phyloP scores from a whole-genome alignment of 2,888 invertebrate genomes.

The Incurvaria masculella region DNA sequence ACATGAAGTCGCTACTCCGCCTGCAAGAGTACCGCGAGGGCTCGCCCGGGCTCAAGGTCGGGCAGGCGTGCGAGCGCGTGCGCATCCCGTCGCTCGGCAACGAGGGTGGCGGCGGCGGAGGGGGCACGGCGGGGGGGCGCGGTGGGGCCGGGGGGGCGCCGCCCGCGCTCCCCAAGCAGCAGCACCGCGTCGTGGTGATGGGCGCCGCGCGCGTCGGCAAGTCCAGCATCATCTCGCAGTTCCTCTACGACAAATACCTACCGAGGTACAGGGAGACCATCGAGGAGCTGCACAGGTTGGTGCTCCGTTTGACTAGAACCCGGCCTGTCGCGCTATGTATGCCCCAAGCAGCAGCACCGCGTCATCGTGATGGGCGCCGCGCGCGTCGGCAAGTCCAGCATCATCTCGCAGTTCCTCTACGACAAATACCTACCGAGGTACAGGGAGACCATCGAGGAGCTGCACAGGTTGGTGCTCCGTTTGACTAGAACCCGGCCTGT shows the following conservation, averaged over 20 bases:
- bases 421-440: constrained; percentile 54
- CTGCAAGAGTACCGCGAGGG: constrained; percentile 1
- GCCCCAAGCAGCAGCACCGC: constrained; percentile 21
- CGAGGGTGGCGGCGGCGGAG: background rate
- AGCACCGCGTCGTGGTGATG: constrained; percentile 33
- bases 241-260: constrained; percentile 55
- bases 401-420: constrained; percentile 59
- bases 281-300: constrained; percentile 56
- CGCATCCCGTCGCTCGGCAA: constrained; percentile 4
- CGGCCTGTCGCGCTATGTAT: no score
- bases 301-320: no score
- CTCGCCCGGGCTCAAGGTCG: constrained; percentile 2
- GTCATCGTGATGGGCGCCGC: constrained; percentile 42
- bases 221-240: constrained; percentile 58
- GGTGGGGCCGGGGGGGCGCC: background rate
- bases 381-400: constrained; percentile 59
- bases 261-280: constrained; percentile 60
- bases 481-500: no score
- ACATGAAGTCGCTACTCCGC: constrained; percentile 4
- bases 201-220: constrained; percentile 56
- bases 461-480: constrained; percentile 41
- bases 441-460: constrained; percentile 62
- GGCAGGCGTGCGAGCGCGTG: constrained; percentile 3
- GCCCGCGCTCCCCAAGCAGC: constrained; percentile 13
- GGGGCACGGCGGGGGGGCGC: background rate